Percentiles rank a stretch among this genome's conserved stretches.
Evolutionary conservation across 1,140 invertebrate species (phyloP).

Genomic region (Conopomorpha cramerella): DNA sequence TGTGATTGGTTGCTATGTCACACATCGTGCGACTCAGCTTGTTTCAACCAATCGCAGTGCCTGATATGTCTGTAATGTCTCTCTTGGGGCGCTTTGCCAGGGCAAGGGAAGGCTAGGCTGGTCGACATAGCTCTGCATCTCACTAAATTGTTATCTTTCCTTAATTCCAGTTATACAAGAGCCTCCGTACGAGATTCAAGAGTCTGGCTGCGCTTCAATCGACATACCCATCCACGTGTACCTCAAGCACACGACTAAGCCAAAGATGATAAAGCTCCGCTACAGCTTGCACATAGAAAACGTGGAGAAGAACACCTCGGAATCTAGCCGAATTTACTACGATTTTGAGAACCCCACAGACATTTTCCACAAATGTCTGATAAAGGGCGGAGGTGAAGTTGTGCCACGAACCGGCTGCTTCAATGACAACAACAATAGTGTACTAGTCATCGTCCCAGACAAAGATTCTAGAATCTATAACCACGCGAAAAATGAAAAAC

Average conservation of each 20-base stretch:
- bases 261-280: conserved; percentile 41
- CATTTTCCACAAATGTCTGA: conserved; percentile 28
- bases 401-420: conserved; percentile 23
- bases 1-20: too few species aligned
- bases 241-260: conserved; percentile 38
- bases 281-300: conserved; percentile 45
- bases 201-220: conserved; percentile 43
- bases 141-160: conserved; percentile 5
- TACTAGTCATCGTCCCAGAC: conserved; percentile 8
- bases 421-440: too few species aligned
- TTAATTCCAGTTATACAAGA: conserved; percentile 46
- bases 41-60: too few species aligned
- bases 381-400: conserved; percentile 38
- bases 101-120: too few species aligned
- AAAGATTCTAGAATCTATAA: conserved; percentile 21
- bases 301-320: conserved; percentile 29
- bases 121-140: too few species aligned
- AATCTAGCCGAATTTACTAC: conserved; percentile 39
- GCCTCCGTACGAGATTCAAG: conserved; percentile 52
- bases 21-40: too few species aligned
- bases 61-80: too few species aligned
- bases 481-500: conserved; percentile 14
- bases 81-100: too few species aligned
- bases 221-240: conserved; percentile 52
- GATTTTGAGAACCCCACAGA: conserved; percentile 43